These are phyloP conservation scores for Drosophila pseudoobscura DNA, from an alignment of 1,140 invertebrate genomes.

Conservation along the genomic window DNA sequence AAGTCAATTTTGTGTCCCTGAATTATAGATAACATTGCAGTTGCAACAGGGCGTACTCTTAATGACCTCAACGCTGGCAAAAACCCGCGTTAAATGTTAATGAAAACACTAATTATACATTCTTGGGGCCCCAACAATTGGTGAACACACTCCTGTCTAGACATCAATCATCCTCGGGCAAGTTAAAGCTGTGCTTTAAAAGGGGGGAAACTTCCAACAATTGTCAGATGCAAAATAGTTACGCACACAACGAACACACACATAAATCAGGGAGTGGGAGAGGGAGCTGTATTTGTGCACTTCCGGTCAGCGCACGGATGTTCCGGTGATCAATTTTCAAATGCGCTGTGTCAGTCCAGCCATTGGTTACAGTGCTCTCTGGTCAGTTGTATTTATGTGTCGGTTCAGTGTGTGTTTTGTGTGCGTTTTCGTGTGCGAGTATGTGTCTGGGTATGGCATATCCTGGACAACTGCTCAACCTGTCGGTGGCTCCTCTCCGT, in stretches of 20 bases:
- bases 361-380: conserved; percentile 9
- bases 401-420: conserved; percentile 10
- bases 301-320: conserved; percentile 79
- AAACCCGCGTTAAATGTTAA: no score
- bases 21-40: conserved; percentile 21
- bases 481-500: conserved; percentile 57
- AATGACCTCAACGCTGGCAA: neutral
- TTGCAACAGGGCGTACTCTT: neutral
- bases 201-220: conserved; percentile 43
- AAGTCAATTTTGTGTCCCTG: no score
- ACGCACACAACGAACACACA: conserved; percentile 33
- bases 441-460: conserved; percentile 5
- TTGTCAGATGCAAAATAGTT: conserved; percentile 63
- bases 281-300: conserved; percentile 58
- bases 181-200: conserved; percentile 24
- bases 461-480: conserved; percentile 53
- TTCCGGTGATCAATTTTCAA: conserved; percentile 82
- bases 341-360: conserved; percentile 71
- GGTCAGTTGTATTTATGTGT: conserved; percentile 34
- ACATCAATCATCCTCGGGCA: conserved; percentile 16
- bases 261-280: conserved; percentile 41
- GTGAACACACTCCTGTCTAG: neutral
- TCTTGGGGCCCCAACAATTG: no score
- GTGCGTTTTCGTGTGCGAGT: conserved; percentile 8
- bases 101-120: no score